Conservation (phyloP, 2,888 invertebrate genomes). For the Leptopterna dolabrata region DNA sequence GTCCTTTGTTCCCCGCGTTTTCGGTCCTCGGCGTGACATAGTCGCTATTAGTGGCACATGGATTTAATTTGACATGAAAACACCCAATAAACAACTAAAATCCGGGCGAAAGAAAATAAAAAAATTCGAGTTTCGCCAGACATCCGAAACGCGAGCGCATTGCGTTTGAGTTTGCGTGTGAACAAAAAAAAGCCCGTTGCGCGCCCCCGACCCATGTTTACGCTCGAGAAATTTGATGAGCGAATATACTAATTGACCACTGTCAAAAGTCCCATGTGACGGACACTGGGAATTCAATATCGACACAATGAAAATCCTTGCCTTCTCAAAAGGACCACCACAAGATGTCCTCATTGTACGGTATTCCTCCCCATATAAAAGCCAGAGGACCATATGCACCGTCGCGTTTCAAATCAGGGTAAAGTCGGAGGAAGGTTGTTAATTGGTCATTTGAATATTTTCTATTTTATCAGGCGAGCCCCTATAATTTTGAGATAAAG, state of each 20-base stretch:
- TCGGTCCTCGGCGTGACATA: not conserved
- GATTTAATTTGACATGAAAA: not conserved
- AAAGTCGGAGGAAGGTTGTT: not conserved
- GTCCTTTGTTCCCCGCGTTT: not conserved
- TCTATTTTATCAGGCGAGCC: not conserved
- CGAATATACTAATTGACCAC: not conserved
- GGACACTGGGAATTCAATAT: not conserved
- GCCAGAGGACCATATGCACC: not conserved
- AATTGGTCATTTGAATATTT: not conserved
- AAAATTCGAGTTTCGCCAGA: not conserved
- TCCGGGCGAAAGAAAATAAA: not conserved
- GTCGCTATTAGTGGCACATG: not conserved
- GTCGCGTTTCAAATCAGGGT: not conserved
- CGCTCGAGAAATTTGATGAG: not conserved
- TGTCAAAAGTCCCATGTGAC: not conserved
- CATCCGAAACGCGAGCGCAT: not conserved
- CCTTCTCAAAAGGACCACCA: not conserved
- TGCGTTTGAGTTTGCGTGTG: not conserved
- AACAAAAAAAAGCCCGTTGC: not conserved
- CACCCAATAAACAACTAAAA: not conserved
- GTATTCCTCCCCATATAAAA: not conserved
- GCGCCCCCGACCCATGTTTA: not conserved
- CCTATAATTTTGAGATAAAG: not conserved
- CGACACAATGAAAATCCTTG: not conserved
- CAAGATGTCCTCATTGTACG: not conserved